A percentile compares a stretch with the other conserved stretches of the same genome.
phyloP scores from a whole-genome alignment of 2,888 invertebrate species.

The Ornithoptera priamus region DNA sequence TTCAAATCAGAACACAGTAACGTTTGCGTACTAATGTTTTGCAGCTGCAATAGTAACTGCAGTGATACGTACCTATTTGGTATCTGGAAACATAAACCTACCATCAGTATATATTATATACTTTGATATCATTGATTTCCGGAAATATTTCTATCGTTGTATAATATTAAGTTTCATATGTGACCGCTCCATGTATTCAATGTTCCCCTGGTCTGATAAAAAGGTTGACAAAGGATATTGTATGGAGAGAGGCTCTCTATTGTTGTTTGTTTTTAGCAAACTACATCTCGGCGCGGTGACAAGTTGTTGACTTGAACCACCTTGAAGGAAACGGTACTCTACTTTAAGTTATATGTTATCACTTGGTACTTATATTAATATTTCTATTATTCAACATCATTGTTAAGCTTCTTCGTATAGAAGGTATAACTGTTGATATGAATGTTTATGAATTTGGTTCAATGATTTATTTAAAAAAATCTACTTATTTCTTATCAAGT shows the following conservation, averaged over 20 bases:
- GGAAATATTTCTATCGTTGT: neutral
- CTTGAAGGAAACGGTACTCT: conserved; percentile 47
- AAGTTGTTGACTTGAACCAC: conserved; percentile 67
- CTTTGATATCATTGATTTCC: neutral
- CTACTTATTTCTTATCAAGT: too few species aligned
- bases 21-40: too few species aligned
- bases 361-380: neutral
- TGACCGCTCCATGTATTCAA: conserved; percentile 12
- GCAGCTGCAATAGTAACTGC: too few species aligned
- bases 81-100: too few species aligned
- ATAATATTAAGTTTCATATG: neutral
- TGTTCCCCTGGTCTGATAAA: conserved; percentile 56
- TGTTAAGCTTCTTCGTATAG: too few species aligned
- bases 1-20: too few species aligned
- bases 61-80: too few species aligned
- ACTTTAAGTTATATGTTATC: conserved; percentile 34
- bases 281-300: conserved; percentile 66
- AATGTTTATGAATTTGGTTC: too few species aligned
- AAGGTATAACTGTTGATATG: too few species aligned
- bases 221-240: conserved; percentile 78
- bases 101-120: too few species aligned
- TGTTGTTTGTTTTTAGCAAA: conserved; percentile 74
- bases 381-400: too few species aligned
- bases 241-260: conserved; percentile 71
- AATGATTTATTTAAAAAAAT: too few species aligned